These are phyloP conservation scores for Paratrypauchen microcephalus DNA, from an alignment of 2,797 vertebrate genomes.

Conservation along the genomic window DNA sequence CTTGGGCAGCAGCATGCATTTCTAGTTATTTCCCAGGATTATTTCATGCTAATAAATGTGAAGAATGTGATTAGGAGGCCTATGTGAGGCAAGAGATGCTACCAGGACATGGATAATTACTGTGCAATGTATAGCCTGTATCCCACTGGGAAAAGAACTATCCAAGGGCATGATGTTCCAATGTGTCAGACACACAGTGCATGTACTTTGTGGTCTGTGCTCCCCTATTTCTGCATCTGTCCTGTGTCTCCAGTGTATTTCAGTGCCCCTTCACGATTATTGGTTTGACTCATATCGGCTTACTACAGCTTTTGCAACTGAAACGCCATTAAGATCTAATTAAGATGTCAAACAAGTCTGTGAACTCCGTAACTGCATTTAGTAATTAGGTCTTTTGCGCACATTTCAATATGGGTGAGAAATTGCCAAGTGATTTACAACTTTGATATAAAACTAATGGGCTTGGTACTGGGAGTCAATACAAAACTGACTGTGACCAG, in stretches of 20 bases:
- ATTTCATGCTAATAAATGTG: constrained; percentile 64
- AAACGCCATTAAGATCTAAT: constrained; percentile 84
- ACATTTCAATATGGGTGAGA: constrained; percentile 62
- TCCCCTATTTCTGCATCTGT: constrained; percentile 29
- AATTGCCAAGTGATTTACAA: constrained; percentile 50
- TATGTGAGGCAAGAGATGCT: constrained; percentile 42
- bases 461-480: constrained; percentile 20
- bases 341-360: constrained; percentile 77
- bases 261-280: constrained; percentile 21
- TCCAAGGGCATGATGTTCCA: constrained; percentile 16
- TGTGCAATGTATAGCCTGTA: constrained; percentile 33
- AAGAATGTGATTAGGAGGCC: constrained; percentile 61
- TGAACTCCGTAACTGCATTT: constrained; percentile 67
- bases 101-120: constrained; percentile 59
- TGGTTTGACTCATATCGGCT: constrained; percentile 43
- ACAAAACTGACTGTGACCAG: constrained; percentile 7
- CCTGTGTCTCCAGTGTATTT: constrained; percentile 19
- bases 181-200: constrained; percentile 20
- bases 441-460: constrained; percentile 32
- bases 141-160: constrained; percentile 33
- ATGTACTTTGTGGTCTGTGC: constrained; percentile 4
- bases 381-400: constrained; percentile 75
- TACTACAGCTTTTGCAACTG: constrained; percentile 58
- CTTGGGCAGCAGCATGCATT: constrained; percentile 28
- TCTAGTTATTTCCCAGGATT: constrained; percentile 49